These are phyloP conservation scores for Salvator merianae DNA, from an alignment of 2,113 vertebrate genomes.

Conservation along the genomic window DNA sequence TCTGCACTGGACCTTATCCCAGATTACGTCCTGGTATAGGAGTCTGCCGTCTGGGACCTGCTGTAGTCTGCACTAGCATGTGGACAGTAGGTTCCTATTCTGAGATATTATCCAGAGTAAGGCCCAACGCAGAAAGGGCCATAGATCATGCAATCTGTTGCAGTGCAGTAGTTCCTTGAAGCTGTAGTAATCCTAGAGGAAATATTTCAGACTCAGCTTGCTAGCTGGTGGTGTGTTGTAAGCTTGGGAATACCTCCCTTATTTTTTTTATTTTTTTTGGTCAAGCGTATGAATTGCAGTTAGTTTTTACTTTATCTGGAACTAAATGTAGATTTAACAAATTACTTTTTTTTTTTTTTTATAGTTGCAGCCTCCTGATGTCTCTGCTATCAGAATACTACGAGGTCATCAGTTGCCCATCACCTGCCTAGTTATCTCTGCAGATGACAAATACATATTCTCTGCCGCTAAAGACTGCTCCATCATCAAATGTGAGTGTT, in stretches of 20 bases:
- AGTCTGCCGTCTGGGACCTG: no score
- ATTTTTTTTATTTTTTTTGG: no score
- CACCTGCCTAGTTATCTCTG: slow-evolving; percentile 89
- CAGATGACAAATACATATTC: slow-evolving; percentile 88
- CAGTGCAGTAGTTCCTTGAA: neutral
- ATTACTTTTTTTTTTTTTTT: neutral
- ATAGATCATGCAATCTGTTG: neutral
- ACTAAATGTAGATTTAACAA: neutral
- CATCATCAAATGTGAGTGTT: slow-evolving; percentile 93
- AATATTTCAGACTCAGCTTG: neutral
- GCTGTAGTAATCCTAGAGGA: neutral
- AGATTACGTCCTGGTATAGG: no score
- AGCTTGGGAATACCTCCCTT: neutral
- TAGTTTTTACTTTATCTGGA: neutral
- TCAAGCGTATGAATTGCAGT: neutral
- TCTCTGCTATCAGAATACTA: slow-evolving; percentile 81
- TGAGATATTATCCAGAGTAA: no score
- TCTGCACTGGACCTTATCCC: no score
- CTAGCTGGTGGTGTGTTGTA: neutral
- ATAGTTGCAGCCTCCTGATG: slow-evolving; percentile 83
- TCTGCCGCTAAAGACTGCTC: slow-evolving; percentile 94
- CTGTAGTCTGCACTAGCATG: no score
- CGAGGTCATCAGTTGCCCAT: slow-evolving; percentile 91
- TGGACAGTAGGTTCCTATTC: no score
- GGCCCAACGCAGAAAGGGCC: no score